Conservation (phyloP, 2,888 invertebrate species). For the Hypomecis punctinalis region DNA sequence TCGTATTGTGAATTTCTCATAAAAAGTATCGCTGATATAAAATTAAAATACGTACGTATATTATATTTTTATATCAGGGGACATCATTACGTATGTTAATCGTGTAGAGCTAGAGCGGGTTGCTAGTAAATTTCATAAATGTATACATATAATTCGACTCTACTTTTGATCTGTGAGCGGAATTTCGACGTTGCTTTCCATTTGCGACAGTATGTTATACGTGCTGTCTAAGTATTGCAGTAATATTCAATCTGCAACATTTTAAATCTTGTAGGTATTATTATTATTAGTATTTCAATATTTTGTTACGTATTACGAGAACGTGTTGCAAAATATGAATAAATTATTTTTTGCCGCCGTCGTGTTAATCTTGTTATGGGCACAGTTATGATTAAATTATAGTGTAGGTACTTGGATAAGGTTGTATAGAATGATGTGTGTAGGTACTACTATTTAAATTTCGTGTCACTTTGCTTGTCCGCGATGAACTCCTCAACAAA, state of each 20-base stretch:
- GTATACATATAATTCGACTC: too few species aligned
- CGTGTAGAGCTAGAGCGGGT: too few species aligned
- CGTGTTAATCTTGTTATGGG: not conserved
- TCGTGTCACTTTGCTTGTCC: too few species aligned
- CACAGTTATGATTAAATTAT: not conserved
- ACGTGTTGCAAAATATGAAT: conserved; percentile 15
- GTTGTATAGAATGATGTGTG: not conserved
- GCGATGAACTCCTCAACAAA: too few species aligned
- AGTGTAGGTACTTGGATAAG: not conserved
- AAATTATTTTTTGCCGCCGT: not conserved
- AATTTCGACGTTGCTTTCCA: not conserved
- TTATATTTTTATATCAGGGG: too few species aligned
- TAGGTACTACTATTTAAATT: not conserved
- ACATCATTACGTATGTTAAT: too few species aligned
- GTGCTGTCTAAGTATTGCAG: not conserved
- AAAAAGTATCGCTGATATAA: too few species aligned
- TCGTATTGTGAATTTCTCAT: too few species aligned
- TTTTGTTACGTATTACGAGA: conserved; percentile 9
- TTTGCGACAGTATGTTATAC: conserved; percentile 2
- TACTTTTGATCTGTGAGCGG: not conserved
- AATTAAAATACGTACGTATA: too few species aligned
- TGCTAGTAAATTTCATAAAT: too few species aligned
- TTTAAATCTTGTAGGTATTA: conserved; percentile 6
- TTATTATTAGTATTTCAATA: conserved; percentile 7
- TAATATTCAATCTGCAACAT: conserved; percentile 12